Base-by-base conservation (phyloP, 2,888 invertebrate genomes). In the Antheraea assamensis region DNA sequence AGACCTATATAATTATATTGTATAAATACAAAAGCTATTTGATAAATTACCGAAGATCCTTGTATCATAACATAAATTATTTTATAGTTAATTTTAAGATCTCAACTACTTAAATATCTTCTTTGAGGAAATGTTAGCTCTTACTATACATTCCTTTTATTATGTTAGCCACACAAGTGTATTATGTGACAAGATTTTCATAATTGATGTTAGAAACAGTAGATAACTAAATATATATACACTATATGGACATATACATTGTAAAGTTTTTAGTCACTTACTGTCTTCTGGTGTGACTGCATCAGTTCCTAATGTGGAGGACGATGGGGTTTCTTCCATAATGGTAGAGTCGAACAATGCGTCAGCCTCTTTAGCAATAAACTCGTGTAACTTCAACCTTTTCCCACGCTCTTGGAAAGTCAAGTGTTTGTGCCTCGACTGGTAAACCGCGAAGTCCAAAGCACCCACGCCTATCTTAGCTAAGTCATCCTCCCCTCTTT, bases 331-430 rank as follows among this genome's bases (percentile, higher is more conserved):
- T 78, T 95, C 95, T 77, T 95, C 95, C 83, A 87, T 87, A 55
- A 93, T 86, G 52, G 90, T 95, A 77, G 90, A 87, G 87, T 95
- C 96, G 87, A 97, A 98, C 78, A 98, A 94, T 72, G 96, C 95
- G 84, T 96, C 96, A 2, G 98, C 97, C 90, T 98, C 98, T 84
- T 97, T 97, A 17, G 97, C 97, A 82, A 98, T 96, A 90, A 98
- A 98, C 85, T 98, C 97, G 85, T 98, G 98, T 66, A 98, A 93
- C 86, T 98, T 98, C 73, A 98, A 90, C 31, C 98, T 95, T 87
- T 98, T 98, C 0, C 97, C 97, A 76, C 98, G 96, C 89, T 98
- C 98, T 89, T 97, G 97, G 89, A 98, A 98, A 73, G 97, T 96
- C 64, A 98, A 95, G 81, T 96, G 96, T 87, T 97, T 98, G 85